phyloP scores from a whole-genome alignment of 1,140 invertebrate genomes.

The Drosophila parabipectinata region DNA sequence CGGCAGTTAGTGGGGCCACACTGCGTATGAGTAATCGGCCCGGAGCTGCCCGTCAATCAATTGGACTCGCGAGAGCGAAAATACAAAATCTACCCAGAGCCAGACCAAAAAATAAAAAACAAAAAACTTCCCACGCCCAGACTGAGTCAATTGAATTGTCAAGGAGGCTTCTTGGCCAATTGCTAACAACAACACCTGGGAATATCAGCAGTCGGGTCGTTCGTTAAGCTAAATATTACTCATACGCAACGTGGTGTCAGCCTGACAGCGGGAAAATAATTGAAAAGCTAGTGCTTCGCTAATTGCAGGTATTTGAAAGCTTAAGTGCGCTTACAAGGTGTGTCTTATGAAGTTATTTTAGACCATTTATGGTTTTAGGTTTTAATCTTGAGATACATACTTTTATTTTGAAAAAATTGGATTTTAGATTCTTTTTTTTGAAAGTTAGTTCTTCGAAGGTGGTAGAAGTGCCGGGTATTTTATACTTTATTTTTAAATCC shows the following conservation, averaged over 20 bases:
- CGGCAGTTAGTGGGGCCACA: conserved; percentile 32
- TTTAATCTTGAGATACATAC: too few relatives aligned
- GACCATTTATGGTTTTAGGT: not conserved
- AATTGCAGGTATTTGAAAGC: not conserved
- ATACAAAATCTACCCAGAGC: not conserved
- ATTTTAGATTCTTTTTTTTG: too few relatives aligned
- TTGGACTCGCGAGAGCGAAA: conserved; percentile 18
- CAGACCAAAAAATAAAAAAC: not conserved
- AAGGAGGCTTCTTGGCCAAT: conserved; percentile 32
- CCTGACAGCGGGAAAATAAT: conserved; percentile 2
- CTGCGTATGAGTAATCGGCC: conserved; percentile 66
- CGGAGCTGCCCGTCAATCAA: conserved; percentile 51
- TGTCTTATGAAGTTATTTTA: not conserved
- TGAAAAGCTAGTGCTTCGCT: conserved; percentile 9
- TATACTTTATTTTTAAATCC: too few relatives aligned
- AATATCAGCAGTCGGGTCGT: conserved; percentile 11
- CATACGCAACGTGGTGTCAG: conserved; percentile 50
- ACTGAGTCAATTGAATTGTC: conserved; percentile 43
- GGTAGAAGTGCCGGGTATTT: too few relatives aligned
- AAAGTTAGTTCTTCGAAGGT: too few relatives aligned
- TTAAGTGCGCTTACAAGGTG: not conserved
- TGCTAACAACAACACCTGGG: conserved; percentile 12
- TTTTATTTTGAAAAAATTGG: too few relatives aligned
- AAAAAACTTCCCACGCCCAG: conserved; percentile 41
- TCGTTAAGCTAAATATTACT: conserved; percentile 48